phyloP scores from a whole-genome alignment of 2,113 vertebrate species.

The Lampris incognitus region DNA sequence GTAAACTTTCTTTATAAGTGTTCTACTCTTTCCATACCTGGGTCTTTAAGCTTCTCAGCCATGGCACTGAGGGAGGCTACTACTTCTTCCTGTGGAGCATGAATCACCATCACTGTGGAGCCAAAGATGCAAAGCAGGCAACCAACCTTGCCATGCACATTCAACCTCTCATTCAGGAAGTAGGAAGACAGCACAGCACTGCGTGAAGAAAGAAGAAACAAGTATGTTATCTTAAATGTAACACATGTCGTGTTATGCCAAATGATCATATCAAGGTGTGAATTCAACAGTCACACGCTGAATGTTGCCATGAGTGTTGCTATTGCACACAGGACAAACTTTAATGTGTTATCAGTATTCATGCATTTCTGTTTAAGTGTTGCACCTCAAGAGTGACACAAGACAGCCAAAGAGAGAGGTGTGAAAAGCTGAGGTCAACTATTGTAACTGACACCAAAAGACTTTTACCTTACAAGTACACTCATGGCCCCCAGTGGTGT shows the following conservation, averaged over 20 bases:
- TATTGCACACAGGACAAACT: background rate
- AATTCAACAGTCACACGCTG: background rate
- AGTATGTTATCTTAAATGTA: background rate
- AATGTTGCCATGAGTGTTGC: background rate
- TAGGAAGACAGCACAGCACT: conserved; percentile 87
- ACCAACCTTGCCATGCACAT: conserved; percentile 85
- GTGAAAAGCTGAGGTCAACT: background rate
- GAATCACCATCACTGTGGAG: conserved; percentile 88
- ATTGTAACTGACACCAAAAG: background rate
- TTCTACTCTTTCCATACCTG: conserved; percentile 75
- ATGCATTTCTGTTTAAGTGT: background rate
- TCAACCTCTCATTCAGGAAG: conserved; percentile 87
- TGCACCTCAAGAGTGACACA: background rate
- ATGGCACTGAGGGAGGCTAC: conserved; percentile 84
- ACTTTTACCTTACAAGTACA: conserved; percentile 86
- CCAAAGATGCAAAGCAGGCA: conserved; percentile 86
- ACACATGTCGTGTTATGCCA: background rate
- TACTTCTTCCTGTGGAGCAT: conserved; percentile 86
- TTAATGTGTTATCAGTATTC: background rate
- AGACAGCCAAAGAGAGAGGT: background rate
- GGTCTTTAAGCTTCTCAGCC: conserved; percentile 88
- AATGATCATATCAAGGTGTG: no score
- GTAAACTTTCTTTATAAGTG: background rate
- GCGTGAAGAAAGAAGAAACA: conserved; percentile 19
- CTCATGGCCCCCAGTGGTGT: conserved; percentile 88